A percentile compares a stretch with the other conserved stretches of the same genome.
Evolutionary conservation across 2,888 invertebrate species (phyloP).

Genomic region (Sarcophaga carnaria): DNA sequence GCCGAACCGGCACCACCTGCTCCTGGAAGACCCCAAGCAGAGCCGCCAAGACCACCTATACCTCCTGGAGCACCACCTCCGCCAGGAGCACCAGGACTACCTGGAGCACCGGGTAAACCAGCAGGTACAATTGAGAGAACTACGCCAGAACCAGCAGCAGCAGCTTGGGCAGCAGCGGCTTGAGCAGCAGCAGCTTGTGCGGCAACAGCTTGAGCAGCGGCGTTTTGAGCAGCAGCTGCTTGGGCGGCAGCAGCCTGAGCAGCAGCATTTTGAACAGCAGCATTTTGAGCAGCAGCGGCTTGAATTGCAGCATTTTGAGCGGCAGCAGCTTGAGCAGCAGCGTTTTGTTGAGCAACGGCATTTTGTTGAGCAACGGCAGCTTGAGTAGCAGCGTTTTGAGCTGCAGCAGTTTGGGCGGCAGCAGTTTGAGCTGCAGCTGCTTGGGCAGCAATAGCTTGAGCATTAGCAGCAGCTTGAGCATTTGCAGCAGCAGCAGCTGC

Average conservation of each 20-base stretch:
- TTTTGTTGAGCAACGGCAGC: constrained; percentile 54
- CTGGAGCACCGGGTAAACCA: constrained; percentile 36
- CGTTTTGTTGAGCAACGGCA: constrained; percentile 18
- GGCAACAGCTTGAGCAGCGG: constrained; percentile 41
- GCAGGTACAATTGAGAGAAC: constrained; percentile 40
- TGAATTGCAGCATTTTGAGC: constrained; percentile 29
- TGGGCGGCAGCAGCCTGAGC: constrained; percentile 63
- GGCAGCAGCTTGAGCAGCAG: constrained; percentile 43
- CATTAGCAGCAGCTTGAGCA: neutral
- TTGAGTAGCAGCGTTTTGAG: constrained; percentile 69
- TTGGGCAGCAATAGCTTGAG: constrained; percentile 12
- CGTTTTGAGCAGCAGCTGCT: no score
- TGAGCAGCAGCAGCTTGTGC: constrained; percentile 32
- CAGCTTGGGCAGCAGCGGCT: constrained; percentile 57
- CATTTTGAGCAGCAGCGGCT: constrained; percentile 36
- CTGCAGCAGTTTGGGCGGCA: constrained; percentile 46
- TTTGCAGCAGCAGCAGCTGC: constrained; percentile 59
- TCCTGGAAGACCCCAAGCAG: constrained; percentile 31
- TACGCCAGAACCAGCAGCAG: constrained; percentile 50
- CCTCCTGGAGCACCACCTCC: constrained; percentile 49
- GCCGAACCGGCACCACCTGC: constrained; percentile 52
- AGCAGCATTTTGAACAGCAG: neutral
- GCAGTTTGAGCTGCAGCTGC: constrained; percentile 52
- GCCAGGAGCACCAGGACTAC: constrained; percentile 49
- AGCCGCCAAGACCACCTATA: constrained; percentile 44